These are phyloP conservation scores for Sparus aurata DNA, from an alignment of 2,797 vertebrate species.

Conservation along the genomic window DNA sequence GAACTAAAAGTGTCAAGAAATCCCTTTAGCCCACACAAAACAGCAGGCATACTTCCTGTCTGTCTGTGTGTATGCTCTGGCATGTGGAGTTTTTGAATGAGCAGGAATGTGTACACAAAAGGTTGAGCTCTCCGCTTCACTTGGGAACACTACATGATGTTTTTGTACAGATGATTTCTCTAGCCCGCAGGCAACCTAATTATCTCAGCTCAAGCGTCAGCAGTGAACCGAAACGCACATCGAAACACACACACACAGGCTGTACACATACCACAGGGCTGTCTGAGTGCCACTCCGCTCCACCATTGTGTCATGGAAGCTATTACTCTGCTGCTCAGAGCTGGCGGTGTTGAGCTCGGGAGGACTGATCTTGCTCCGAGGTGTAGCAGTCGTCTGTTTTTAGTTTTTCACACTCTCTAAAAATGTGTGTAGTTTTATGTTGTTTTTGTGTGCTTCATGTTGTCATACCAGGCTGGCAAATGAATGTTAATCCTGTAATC, in stretches of 20 bases:
- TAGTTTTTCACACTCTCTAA: not conserved
- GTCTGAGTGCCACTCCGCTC: conserved; percentile 69
- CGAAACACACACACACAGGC: conserved; percentile 55
- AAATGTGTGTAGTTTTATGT: not conserved
- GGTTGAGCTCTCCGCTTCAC: conserved; percentile 79
- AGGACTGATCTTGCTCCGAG: conserved; percentile 28
- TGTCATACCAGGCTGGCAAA: conserved; percentile 3
- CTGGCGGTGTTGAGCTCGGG: conserved; percentile 56
- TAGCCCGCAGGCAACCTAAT: conserved; percentile 81
- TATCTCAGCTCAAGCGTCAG: conserved; percentile 77
- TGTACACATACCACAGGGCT: conserved; percentile 57
- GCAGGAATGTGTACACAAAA: conserved; percentile 82
- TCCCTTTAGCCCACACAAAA: conserved; percentile 60
- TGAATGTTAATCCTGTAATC: conserved; percentile 34
- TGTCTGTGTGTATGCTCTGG: conserved; percentile 63
- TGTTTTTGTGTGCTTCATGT: not conserved
- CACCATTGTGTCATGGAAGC: conserved; percentile 76
- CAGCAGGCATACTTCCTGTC: conserved; percentile 70
- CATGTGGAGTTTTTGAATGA: conserved; percentile 78
- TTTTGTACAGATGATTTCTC: conserved; percentile 84
- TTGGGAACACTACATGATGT: conserved; percentile 82
- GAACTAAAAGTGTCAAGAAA: conserved; percentile 62
- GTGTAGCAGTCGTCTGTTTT: conserved; percentile 18
- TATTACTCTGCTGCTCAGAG: conserved; percentile 70
- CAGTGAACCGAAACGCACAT: conserved; percentile 73